phyloP scores from a whole-genome alignment of 2,888 invertebrate species.

The Bombyx huttoni region DNA sequence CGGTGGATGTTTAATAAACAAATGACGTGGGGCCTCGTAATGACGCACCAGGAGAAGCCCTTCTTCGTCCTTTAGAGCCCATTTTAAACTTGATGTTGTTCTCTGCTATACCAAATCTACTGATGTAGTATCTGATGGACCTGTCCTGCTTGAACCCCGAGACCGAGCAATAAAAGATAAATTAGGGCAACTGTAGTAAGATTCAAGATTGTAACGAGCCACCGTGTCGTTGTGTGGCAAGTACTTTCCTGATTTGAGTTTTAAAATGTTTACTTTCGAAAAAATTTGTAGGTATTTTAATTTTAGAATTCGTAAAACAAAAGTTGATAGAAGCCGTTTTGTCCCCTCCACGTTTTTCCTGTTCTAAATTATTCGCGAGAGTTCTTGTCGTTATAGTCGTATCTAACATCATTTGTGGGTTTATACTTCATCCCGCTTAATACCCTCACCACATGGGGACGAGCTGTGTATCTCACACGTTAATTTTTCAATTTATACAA shows the following conservation, averaged over 20 bases:
- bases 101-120: conserved; percentile 23
- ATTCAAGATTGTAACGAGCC: background rate
- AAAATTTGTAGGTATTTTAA: too few species aligned
- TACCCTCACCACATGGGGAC: conserved; percentile 34
- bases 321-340: conserved; percentile 43
- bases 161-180: conserved; percentile 4
- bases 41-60: conserved; percentile 44
- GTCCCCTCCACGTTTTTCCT: conserved; percentile 30
- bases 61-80: conserved; percentile 37
- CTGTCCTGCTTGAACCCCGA: conserved; percentile 1
- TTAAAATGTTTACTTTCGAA: too few species aligned
- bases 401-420: conserved; percentile 40
- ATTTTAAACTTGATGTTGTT: conserved; percentile 42
- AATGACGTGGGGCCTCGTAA: conserved; percentile 62
- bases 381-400: conserved; percentile 41
- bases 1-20: conserved; percentile 68
- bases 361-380: conserved; percentile 52
- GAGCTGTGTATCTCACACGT: conserved; percentile 25
- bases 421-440: conserved; percentile 38
- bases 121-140: conserved; percentile 24
- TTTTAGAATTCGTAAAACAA: conserved; percentile 33
- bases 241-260: too few species aligned
- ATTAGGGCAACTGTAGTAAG: conserved; percentile 1
- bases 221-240: too few species aligned
- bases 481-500: conserved; percentile 25